Evolutionary conservation across 2,888 invertebrate species (phyloP).

Genomic region (Bruchidius siliquastri): DNA sequence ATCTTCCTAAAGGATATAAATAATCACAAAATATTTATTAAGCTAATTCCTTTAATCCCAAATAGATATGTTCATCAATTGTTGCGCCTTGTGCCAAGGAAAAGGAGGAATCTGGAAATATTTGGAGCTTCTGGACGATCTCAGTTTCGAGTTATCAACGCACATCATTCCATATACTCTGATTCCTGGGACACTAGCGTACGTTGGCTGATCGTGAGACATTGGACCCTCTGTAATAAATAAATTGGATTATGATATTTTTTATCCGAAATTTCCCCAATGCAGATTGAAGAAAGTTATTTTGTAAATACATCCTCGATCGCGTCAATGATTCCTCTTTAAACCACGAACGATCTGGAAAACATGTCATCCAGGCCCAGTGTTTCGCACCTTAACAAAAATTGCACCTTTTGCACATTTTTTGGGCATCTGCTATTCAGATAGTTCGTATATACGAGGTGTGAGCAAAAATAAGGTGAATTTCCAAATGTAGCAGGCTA

Average conservation of each 20-base stretch:
- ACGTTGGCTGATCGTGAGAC: constrained; percentile 90
- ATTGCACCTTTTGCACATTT: no score
- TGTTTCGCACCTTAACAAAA: no score
- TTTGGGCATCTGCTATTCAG: no score
- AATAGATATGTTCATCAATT: constrained; percentile 62
- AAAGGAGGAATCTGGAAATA: constrained; percentile 56
- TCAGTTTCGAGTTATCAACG: constrained; percentile 51
- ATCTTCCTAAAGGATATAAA: not conserved
- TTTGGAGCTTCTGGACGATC: constrained; percentile 48
- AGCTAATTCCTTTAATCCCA: constrained; percentile 53
- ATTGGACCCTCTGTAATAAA: constrained; percentile 76
- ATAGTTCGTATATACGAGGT: no score
- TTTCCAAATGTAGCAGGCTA: no score
- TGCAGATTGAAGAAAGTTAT: no score
- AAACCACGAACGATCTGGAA: no score
- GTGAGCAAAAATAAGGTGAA: no score
- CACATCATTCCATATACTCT: constrained; percentile 95
- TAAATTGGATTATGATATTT: not conserved
- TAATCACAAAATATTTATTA: constrained; percentile 9
- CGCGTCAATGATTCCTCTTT: no score
- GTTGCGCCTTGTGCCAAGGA: constrained; percentile 74
- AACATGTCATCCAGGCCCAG: no score
- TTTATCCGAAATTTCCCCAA: no score
- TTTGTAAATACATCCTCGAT: no score
- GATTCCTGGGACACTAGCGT: constrained; percentile 89